These are phyloP conservation scores for Micrastur ruficollis DNA, from an alignment of 2,797 vertebrate genomes.

Conservation along the genomic window DNA sequence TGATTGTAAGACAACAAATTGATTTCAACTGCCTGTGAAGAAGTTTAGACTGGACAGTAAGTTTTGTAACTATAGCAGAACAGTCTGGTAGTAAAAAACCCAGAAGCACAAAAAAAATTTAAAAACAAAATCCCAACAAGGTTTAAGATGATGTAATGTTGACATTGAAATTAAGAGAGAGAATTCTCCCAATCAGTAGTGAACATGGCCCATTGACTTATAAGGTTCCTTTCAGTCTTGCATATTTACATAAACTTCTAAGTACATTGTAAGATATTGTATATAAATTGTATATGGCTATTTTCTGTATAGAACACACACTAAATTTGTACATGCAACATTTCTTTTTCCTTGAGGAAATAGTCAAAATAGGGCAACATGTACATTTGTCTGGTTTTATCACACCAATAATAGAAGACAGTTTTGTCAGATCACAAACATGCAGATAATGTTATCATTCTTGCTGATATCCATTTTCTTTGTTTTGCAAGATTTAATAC, in stretches of 20 bases:
- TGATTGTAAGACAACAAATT: not conserved
- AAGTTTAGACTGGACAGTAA: not conserved
- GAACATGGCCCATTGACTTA: not conserved
- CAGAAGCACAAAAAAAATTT: not conserved
- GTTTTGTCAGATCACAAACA: not conserved
- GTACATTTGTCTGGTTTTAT: not conserved
- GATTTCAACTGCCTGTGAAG: not conserved
- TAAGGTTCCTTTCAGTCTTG: not conserved
- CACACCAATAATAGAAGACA: not conserved
- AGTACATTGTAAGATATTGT: not conserved
- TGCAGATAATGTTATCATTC: not conserved
- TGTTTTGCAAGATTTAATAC: not conserved
- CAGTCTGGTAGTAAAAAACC: not conserved
- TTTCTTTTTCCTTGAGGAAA: not conserved
- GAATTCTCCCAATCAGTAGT: not conserved
- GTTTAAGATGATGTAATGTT: not conserved
- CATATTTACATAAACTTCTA: not conserved
- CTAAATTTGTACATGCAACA: not conserved
- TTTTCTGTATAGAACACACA: not conserved
- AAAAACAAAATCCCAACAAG: not conserved
- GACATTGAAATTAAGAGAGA: not conserved
- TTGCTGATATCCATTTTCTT: not conserved
- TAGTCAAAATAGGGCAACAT: not conserved
- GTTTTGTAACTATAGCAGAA: not conserved
- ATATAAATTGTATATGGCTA: not conserved